phyloP scores from a whole-genome alignment of 2,113 vertebrate species.

The Psittacus erithacus region DNA sequence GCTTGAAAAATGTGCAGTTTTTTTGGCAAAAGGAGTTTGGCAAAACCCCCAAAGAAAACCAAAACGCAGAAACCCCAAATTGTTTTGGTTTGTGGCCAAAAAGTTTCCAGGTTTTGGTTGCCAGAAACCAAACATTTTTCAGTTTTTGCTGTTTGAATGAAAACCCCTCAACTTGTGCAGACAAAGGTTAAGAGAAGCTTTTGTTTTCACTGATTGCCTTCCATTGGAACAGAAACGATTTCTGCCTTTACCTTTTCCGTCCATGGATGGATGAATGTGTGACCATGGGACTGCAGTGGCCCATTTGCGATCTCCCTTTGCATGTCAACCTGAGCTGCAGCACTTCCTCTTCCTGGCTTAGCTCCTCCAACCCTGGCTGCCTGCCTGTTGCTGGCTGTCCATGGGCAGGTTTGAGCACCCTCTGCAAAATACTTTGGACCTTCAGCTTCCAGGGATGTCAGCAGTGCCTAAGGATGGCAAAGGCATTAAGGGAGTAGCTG shows the following conservation, averaged over 20 bases:
- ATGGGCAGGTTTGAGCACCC: not conserved
- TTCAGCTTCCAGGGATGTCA: not conserved
- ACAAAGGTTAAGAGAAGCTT: not conserved
- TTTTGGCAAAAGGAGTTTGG: conserved; percentile 52
- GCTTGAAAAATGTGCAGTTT: conserved; percentile 48
- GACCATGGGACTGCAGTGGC: not conserved
- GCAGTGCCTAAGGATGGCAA: not conserved
- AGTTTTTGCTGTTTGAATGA: conserved; percentile 25
- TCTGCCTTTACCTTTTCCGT: not conserved
- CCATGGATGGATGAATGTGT: fast-evolving
- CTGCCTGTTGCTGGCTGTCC: not conserved
- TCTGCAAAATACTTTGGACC: not conserved
- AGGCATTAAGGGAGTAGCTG: not conserved
- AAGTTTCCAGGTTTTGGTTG: conserved; percentile 48
- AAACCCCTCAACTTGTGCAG: not conserved
- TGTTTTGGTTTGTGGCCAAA: conserved; percentile 46
- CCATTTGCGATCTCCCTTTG: not conserved
- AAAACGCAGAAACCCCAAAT: conserved; percentile 57
- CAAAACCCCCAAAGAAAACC: conserved; percentile 32
- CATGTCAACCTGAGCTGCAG: not conserved
- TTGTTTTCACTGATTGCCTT: not conserved
- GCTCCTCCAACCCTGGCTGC: not conserved
- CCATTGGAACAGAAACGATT: not conserved
- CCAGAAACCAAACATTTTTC: conserved; percentile 54
- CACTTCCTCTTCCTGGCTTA: not conserved